phyloP scores from a whole-genome alignment of 2,888 invertebrate species.

The Pristionchus fissidentatus region DNA sequence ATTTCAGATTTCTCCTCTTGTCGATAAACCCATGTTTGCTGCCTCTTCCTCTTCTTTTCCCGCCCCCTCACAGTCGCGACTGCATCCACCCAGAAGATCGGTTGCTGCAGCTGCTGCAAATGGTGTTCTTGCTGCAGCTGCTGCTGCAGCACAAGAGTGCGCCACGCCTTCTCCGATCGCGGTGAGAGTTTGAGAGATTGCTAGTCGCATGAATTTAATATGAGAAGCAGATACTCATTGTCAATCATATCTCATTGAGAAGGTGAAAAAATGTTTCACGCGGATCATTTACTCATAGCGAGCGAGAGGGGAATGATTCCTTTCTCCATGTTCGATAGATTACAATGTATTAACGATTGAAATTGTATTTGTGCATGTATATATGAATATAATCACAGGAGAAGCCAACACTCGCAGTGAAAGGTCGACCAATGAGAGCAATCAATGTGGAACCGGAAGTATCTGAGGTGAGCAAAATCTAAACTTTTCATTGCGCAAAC shows the following conservation, averaged over 20 bases:
- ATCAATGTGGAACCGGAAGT: constrained; percentile 13
- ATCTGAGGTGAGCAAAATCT: constrained; percentile 25
- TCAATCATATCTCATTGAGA: no score
- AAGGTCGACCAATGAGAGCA: constrained; percentile 11
- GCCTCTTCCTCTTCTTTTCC: constrained; percentile 23
- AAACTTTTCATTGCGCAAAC: no score
- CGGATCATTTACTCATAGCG: no score
- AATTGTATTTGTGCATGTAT: no score
- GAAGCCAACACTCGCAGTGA: constrained; percentile 48
- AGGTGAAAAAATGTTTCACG: no score
- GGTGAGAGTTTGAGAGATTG: not conserved
- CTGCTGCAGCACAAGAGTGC: not conserved
- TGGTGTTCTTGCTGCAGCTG: not conserved
- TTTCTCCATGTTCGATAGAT: no score
- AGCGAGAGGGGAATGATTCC: no score
- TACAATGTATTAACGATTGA: no score
- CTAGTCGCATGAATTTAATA: not conserved
- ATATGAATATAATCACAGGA: constrained; percentile 25
- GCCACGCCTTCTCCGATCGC: constrained; percentile 40
- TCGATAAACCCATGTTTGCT: not conserved
- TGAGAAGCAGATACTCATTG: no score
- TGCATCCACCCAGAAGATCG: not conserved
- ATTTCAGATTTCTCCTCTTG: not conserved
- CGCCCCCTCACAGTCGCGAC: not conserved
- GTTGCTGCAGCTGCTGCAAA: not conserved